Percentiles rank a stretch among this genome's conserved stretches.
Evolutionary conservation across 2,797 vertebrate species (phyloP).

Genomic region (Dallia pectoralis): DNA sequence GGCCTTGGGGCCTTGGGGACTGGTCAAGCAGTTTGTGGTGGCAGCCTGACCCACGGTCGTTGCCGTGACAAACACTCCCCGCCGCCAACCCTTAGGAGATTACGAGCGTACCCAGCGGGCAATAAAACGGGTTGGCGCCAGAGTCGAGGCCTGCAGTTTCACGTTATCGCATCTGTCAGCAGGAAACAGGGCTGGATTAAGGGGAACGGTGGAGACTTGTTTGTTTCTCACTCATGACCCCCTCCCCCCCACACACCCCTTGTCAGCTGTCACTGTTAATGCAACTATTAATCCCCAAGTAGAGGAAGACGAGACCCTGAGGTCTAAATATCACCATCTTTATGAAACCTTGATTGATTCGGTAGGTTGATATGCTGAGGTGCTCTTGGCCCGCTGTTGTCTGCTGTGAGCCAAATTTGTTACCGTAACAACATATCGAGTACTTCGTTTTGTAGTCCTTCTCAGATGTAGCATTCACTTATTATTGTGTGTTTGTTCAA

Average conservation of each 20-base stretch:
- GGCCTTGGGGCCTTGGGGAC: conserved; percentile 3
- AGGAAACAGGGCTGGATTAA: conserved; percentile 48
- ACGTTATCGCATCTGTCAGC: conserved; percentile 59
- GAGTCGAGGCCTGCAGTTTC: conserved; percentile 34
- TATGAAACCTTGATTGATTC: not conserved
- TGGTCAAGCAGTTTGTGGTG: conserved; percentile 30
- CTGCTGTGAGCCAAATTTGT: not conserved
- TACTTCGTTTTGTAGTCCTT: not conserved
- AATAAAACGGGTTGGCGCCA: conserved; percentile 57
- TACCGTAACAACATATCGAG: not conserved
- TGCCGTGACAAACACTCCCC: conserved; percentile 7
- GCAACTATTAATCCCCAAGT: conserved; percentile 8
- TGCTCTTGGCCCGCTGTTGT: not conserved
- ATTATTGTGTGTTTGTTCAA: not conserved
- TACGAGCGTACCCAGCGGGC: conserved; percentile 37
- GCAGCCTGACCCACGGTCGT: conserved; percentile 23
- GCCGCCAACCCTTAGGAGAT: conserved; percentile 29
- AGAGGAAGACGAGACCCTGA: not conserved
- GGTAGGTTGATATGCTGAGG: not conserved
- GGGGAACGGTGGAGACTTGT: conserved; percentile 47
- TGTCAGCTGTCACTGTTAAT: conserved; percentile 46
- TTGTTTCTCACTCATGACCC: conserved; percentile 41
- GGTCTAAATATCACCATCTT: conserved; percentile 1
- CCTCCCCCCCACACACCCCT: no score
- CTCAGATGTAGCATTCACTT: not conserved